Conservation (phyloP, 2,888 invertebrate genomes). For the Drosophila cognata region DNA sequence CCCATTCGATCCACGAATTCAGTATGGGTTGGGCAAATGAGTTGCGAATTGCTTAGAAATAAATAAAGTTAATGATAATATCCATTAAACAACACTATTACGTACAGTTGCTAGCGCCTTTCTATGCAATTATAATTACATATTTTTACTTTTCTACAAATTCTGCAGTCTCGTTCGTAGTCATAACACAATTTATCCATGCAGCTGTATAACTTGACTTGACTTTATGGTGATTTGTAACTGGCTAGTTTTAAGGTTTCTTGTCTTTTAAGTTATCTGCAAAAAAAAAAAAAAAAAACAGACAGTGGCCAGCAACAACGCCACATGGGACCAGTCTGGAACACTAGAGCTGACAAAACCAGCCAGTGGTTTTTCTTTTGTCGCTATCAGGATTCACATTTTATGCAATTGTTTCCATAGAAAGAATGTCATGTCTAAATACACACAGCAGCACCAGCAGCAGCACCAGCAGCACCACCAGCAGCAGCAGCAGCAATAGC, state of each 20-base stretch:
- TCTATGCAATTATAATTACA: conserved; percentile 15
- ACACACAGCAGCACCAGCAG: conserved; percentile 36
- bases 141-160: neutral
- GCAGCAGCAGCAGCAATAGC: conserved; percentile 10
- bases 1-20: conserved; percentile 32
- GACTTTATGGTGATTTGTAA: conserved; percentile 47
- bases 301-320: conserved; percentile 37
- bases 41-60: conserved; percentile 69
- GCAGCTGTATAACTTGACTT: conserved; percentile 39
- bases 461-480: conserved; percentile 2
- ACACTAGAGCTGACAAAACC: conserved; percentile 21
- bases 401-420: conserved; percentile 72
- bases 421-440: conserved; percentile 68
- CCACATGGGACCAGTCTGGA: conserved; percentile 53
- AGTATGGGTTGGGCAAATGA: conserved; percentile 50
- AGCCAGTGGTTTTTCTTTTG: conserved; percentile 47
- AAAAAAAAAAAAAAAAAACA: neutral
- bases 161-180: conserved; percentile 6
- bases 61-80: conserved; percentile 21
- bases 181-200: conserved; percentile 33
- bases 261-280: conserved; percentile 21
- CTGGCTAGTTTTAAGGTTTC: conserved; percentile 21
- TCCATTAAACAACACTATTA: conserved; percentile 22
- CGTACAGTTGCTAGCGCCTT: neutral
- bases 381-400: conserved; percentile 80